These are phyloP conservation scores for Dynastes grantii DNA, from an alignment of 2,888 invertebrate species.

Conservation along the genomic window DNA sequence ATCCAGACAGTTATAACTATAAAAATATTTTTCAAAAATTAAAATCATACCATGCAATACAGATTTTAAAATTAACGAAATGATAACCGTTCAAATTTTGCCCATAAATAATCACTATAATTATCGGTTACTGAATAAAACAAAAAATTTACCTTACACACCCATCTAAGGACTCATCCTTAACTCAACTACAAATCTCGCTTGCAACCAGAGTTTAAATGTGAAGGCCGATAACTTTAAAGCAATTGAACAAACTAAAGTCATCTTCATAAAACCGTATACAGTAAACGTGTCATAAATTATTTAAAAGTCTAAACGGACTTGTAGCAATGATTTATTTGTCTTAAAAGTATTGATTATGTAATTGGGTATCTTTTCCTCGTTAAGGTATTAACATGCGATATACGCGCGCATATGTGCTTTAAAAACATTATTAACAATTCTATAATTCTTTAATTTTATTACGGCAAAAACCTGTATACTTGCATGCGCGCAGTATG, in stretches of 20 bases:
- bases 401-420: too few species aligned
- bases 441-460: too few species aligned
- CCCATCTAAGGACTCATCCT: constrained; percentile 26
- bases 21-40: neutral
- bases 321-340: neutral
- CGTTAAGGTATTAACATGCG: too few species aligned
- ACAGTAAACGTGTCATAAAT: neutral
- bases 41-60: neutral
- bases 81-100: neutral
- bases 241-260: constrained; percentile 29
- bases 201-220: constrained; percentile 22
- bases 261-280: neutral
- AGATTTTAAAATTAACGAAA: neutral
- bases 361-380: neutral
- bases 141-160: constrained; percentile 18
- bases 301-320: constrained; percentile 2
- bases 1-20: neutral
- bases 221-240: constrained; percentile 35
- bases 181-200: constrained; percentile 12
- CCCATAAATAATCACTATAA: constrained; percentile 6
- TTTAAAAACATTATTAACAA: too few species aligned
- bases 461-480: too few species aligned
- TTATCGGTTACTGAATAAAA: constrained; percentile 14
- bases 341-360: constrained; percentile 7
- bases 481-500: neutral